phyloP scores from a whole-genome alignment of 1,140 invertebrate species.

The Hylyphantes graminicola region DNA sequence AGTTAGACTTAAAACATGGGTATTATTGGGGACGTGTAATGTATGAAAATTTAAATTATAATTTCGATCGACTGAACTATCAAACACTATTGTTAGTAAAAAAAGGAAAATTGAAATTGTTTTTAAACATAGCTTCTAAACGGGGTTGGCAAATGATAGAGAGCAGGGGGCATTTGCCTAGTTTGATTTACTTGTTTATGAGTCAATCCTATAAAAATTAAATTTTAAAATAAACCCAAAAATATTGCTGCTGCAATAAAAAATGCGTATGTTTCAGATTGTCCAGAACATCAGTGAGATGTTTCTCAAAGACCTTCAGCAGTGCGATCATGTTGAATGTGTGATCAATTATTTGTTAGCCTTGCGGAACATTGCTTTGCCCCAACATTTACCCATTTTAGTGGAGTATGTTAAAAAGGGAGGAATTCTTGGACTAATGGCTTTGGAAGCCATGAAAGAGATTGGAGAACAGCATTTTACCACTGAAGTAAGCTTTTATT shows the following conservation, averaged over 20 bases:
- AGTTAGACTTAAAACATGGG: too few relatives aligned
- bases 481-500: conserved; percentile 42
- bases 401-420: conserved; percentile 50
- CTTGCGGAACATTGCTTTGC: conserved; percentile 49
- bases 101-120: too few relatives aligned
- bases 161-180: too few relatives aligned
- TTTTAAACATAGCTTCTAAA: too few relatives aligned
- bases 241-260: conserved; percentile 66
- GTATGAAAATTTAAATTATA: too few relatives aligned
- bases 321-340: conserved; percentile 25
- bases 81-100: too few relatives aligned
- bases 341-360: conserved; percentile 36
- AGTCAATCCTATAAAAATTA: too few relatives aligned
- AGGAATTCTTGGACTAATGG: conserved; percentile 39
- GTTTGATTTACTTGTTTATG: too few relatives aligned
- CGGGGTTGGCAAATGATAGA: too few relatives aligned
- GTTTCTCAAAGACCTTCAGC: conserved; percentile 75
- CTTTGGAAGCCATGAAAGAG: conserved; percentile 53
- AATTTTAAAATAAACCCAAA: too few relatives aligned
- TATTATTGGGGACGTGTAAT: too few relatives aligned
- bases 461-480: conserved; percentile 52
- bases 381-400: conserved; percentile 37
- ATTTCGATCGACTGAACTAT: too few relatives aligned
- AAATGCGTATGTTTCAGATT: conserved; percentile 66
- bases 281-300: conserved; percentile 70